These are phyloP conservation scores for Caenorhabditis sp. DNA, from an alignment of 2,888 invertebrate genomes.

Conservation along the genomic window DNA sequence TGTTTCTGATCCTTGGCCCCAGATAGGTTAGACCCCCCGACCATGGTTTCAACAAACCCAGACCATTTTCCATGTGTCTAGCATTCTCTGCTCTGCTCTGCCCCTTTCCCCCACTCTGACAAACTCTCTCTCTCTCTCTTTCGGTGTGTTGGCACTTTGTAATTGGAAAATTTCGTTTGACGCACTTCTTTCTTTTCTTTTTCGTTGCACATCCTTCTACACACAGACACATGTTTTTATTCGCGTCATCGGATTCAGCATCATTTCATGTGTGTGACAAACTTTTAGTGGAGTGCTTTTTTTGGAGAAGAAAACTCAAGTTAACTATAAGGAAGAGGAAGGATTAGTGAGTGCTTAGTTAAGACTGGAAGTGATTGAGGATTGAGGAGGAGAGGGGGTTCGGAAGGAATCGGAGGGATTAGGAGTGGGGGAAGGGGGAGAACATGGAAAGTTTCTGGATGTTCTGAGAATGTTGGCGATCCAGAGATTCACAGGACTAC, in stretches of 20 bases:
- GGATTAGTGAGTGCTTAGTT: not conserved
- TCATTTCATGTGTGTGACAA: not conserved
- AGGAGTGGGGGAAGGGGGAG: no score
- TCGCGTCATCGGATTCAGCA: slow-evolving; percentile 30
- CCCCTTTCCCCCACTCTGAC: no score
- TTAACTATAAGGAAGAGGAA: slow-evolving; percentile 1
- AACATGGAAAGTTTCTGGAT: no score
- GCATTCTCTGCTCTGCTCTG: no score
- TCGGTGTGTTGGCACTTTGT: slow-evolving; percentile 37
- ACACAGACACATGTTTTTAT: not conserved
- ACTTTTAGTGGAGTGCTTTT: not conserved
- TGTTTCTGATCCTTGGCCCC: no score
- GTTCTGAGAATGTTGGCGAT: no score
- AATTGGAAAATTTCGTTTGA: slow-evolving; percentile 61
- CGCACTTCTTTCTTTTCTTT: slow-evolving; percentile 35
- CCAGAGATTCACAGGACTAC: no score
- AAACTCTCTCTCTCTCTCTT: no score
- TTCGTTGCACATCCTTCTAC: not conserved
- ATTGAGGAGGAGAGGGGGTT: not conserved
- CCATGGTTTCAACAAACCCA: no score
- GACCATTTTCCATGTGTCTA: no score
- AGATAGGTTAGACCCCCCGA: no score
- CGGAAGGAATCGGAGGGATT: no score
- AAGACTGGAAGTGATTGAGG: not conserved
- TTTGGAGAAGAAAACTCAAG: not conserved